Percentiles rank a stretch among this genome's conserved stretches.
Evolutionary conservation across 2,113 vertebrate species (phyloP).

Genomic region (Nymphicus hollandicus): DNA sequence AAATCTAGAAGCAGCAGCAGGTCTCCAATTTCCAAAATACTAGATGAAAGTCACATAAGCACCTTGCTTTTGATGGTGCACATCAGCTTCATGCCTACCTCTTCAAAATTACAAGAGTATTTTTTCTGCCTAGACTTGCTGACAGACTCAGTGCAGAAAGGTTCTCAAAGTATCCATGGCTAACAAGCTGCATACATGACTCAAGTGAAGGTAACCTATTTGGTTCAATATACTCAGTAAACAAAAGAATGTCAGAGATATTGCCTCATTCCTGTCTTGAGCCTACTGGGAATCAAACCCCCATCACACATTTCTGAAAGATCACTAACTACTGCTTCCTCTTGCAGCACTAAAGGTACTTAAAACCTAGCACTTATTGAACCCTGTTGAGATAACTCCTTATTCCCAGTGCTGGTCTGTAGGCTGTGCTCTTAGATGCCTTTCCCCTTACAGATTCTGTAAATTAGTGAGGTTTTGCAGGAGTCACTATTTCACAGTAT

Average conservation of each 20-base stretch:
- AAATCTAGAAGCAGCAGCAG: background rate
- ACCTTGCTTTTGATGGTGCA: background rate
- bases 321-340: background rate
- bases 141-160: background rate
- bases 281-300: background rate
- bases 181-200: background rate
- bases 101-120: background rate
- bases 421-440: background rate
- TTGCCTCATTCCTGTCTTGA: background rate
- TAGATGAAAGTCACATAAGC: background rate
- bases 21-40: background rate
- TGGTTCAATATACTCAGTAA: background rate
- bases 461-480: background rate
- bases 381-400: fast-evolving
- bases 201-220: background rate
- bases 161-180: background rate
- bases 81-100: background rate
- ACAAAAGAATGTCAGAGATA: background rate
- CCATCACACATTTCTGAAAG: background rate
- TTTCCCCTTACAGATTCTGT: background rate
- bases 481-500: background rate
- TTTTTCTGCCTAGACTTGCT: background rate
- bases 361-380: background rate
- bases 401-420: background rate
- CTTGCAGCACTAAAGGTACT: background rate